phyloP scores from a whole-genome alignment of 2,888 invertebrate genomes.

The Hydraecia micacea region DNA sequence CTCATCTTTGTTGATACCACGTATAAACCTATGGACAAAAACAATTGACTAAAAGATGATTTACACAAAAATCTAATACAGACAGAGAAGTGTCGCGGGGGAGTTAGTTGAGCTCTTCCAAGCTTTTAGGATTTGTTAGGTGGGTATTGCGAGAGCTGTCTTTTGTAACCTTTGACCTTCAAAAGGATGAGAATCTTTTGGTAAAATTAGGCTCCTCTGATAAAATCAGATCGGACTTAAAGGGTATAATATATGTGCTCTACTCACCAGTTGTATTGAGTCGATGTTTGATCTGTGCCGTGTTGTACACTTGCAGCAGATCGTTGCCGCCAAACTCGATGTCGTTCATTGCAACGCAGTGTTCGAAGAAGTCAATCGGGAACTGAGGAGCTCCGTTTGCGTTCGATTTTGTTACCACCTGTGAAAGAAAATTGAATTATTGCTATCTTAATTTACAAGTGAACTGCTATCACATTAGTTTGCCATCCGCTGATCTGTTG shows the following conservation, averaged over 20 bases:
- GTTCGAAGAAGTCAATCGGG: slow-evolving; percentile 99
- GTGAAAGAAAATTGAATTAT: background rate
- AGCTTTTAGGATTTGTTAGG: too few relatives aligned
- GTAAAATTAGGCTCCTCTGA: too few relatives aligned
- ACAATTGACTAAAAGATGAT: too few relatives aligned
- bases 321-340: slow-evolving; percentile 99
- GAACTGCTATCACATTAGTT: background rate
- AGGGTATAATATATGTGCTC: too few relatives aligned
- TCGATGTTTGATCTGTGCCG: slow-evolving; percentile 97
- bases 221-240: too few relatives aligned
- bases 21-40: slow-evolving; percentile 94
- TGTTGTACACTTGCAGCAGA: slow-evolving; percentile 97
- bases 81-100: too few relatives aligned
- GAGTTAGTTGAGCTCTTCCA: too few relatives aligned
- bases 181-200: too few relatives aligned
- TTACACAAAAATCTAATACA: too few relatives aligned
- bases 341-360: slow-evolving; percentile 97
- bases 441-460: background rate
- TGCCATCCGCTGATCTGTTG: background rate
- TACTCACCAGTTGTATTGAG: slow-evolving; percentile 92
- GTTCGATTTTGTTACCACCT: slow-evolving; percentile 85
- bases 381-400: slow-evolving; percentile 93
- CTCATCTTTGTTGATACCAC: slow-evolving; percentile 97
- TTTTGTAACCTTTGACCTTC: too few relatives aligned
- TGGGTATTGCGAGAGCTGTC: too few relatives aligned